Evolutionary conservation across 2,113 vertebrate genomes (phyloP).

Genomic region (Rhynchomys soricoides): DNA sequence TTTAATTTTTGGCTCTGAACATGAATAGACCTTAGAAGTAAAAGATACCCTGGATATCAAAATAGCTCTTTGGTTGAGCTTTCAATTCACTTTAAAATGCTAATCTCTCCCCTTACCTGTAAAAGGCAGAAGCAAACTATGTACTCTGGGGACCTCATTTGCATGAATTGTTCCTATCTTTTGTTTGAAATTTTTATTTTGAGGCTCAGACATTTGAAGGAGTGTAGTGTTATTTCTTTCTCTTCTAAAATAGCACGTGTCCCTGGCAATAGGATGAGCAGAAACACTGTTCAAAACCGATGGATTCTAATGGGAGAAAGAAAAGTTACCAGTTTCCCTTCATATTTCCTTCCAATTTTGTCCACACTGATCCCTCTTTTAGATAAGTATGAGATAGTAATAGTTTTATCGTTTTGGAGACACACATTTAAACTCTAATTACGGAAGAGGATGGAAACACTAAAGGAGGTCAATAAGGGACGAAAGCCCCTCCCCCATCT

Average conservation of each 20-base stretch:
- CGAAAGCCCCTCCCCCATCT: neutral
- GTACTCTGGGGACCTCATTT: neutral
- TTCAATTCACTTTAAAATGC: neutral
- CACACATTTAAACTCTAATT: conserved; percentile 23
- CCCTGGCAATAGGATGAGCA: neutral
- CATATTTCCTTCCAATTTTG: neutral
- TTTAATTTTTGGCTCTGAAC: neutral
- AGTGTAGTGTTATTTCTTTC: neutral
- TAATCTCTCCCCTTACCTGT: neutral
- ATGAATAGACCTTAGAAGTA: neutral
- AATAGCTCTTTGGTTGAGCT: neutral
- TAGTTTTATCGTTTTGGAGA: neutral
- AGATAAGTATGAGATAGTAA: neutral
- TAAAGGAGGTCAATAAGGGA: neutral
- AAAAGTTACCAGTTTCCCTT: neutral
- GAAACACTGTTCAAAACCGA: neutral
- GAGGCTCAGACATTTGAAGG: neutral
- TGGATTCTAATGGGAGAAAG: neutral
- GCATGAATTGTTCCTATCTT: neutral
- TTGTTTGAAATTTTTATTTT: conserved; percentile 37
- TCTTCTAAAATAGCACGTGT: neutral
- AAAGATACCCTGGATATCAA: neutral
- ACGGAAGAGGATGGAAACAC: neutral
- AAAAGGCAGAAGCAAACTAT: neutral
- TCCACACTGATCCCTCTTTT: neutral